phyloP scores from a whole-genome alignment of 2,888 invertebrate species.

The Diabrotica balteata region DNA sequence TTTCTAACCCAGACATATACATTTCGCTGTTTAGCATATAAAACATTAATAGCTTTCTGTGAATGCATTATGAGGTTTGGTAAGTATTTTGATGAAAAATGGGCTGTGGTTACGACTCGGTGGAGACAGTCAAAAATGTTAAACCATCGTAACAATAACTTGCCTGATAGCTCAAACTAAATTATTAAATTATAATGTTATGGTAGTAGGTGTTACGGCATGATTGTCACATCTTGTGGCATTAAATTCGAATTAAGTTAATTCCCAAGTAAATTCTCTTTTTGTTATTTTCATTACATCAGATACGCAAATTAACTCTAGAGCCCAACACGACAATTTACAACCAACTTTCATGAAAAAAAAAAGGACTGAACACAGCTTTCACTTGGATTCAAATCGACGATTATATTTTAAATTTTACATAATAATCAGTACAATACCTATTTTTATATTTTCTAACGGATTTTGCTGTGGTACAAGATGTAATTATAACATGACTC shows the following conservation, averaged over 20 bases:
- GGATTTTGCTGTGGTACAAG: constrained; percentile 18
- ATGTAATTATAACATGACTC: constrained; percentile 29
- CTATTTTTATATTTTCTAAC: constrained; percentile 17
- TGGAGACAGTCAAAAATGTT: constrained; percentile 50
- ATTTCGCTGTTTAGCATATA: no score
- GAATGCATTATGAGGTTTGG: no score
- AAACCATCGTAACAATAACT: constrained; percentile 51
- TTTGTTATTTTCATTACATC: constrained; percentile 46
- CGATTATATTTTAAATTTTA: constrained; percentile 19
- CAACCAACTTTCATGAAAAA: constrained; percentile 14
- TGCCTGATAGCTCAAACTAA: constrained; percentile 53
- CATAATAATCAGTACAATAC: constrained; percentile 16
- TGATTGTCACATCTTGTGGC: constrained; percentile 58
- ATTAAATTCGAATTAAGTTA: constrained; percentile 60
- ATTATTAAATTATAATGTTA: constrained; percentile 61
- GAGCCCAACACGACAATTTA: constrained; percentile 19
- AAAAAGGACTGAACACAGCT: constrained; percentile 17
- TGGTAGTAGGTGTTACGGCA: constrained; percentile 60
- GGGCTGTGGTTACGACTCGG: constrained; percentile 44
- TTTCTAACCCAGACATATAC: no score
- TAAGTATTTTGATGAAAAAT: constrained; percentile 19
- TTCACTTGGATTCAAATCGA: constrained; percentile 23
- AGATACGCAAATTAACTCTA: constrained; percentile 53
- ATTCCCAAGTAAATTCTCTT: constrained; percentile 41
- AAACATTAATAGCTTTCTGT: no score